Percentiles rank a stretch among this genome's conserved stretches.
Evolutionary conservation across 1,140 invertebrate species (phyloP).

Genomic region (Drosophila virilis): DNA sequence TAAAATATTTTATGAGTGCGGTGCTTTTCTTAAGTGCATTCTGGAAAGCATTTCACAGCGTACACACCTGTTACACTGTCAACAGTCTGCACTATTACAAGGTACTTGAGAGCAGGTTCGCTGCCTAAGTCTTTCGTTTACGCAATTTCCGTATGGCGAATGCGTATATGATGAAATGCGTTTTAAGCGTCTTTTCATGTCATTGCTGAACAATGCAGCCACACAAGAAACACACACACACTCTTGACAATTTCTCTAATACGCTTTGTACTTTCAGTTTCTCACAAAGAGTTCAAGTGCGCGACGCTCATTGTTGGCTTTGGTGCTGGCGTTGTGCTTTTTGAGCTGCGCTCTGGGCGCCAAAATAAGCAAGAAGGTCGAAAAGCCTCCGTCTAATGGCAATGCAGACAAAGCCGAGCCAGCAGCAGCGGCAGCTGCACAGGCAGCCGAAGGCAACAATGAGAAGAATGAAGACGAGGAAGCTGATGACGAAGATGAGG

Average conservation of each 20-base stretch:
- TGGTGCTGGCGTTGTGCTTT: conserved; percentile 62
- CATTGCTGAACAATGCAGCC: conserved; percentile 57
- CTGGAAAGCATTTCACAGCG: conserved; percentile 51
- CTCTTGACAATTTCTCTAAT: conserved; percentile 38
- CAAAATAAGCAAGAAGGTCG: conserved; percentile 67
- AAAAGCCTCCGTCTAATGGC: conserved; percentile 43
- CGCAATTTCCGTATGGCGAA: conserved; percentile 60
- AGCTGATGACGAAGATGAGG: conserved; percentile 37
- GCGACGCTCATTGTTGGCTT: conserved; percentile 54
- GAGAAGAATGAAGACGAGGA: conserved; percentile 37
- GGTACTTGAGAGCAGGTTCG: conserved; percentile 52
- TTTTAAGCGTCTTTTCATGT: conserved; percentile 36
- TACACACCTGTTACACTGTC: background rate
- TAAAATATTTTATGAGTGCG: conserved; percentile 60
- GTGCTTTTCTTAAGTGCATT: conserved; percentile 47
- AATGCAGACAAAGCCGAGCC: conserved; percentile 50
- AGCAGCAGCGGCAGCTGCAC: conserved; percentile 18
- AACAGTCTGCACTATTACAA: background rate
- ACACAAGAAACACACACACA: conserved; percentile 22
- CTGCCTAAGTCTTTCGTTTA: conserved; percentile 76
- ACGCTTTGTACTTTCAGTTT: conserved; percentile 74
- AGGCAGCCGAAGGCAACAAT: conserved; percentile 6
- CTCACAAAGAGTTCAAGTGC: conserved; percentile 81
- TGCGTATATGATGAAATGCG: conserved; percentile 61
- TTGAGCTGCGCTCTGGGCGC: conserved; percentile 60